A percentile compares a stretch with the other conserved stretches of the same genome.
phyloP scores from a whole-genome alignment of 2,113 vertebrate genomes.

The Hemibagrus wyckioides region DNA sequence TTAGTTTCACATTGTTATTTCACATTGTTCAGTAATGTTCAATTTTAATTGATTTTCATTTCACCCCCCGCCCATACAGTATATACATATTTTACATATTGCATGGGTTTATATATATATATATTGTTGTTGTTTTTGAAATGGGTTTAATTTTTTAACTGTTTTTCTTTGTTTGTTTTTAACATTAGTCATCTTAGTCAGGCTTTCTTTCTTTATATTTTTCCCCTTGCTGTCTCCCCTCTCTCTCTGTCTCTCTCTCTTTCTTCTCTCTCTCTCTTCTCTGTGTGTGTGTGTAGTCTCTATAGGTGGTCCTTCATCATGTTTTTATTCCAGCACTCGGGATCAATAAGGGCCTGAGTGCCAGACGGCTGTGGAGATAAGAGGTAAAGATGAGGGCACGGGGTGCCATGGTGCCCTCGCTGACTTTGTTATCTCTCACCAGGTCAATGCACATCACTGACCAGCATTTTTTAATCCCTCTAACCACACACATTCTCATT shows the following conservation, averaged over 20 bases:
- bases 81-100: too few species aligned
- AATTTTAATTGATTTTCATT: too few species aligned
- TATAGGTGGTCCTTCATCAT: conserved; percentile 43
- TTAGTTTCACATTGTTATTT: too few species aligned
- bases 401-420: conserved; percentile 25
- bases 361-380: conserved; percentile 50
- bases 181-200: too few species aligned
- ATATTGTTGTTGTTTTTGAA: too few species aligned
- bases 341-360: conserved; percentile 47
- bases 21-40: too few species aligned
- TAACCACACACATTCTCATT: background rate
- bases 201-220: too few species aligned
- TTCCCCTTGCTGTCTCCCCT: too few species aligned
- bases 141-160: background rate
- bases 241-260: conserved; percentile 2
- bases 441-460: conserved; percentile 37
- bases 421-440: conserved; percentile 47
- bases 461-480: conserved; percentile 27
- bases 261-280: background rate
- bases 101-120: too few species aligned
- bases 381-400: conserved; percentile 41
- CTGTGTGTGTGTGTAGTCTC: background rate
- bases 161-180: background rate
- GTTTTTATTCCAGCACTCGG: conserved; percentile 38
- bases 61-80: too few species aligned